Conservation (phyloP, 2,888 invertebrate species). For the Cecidostiba fungosa region DNA sequence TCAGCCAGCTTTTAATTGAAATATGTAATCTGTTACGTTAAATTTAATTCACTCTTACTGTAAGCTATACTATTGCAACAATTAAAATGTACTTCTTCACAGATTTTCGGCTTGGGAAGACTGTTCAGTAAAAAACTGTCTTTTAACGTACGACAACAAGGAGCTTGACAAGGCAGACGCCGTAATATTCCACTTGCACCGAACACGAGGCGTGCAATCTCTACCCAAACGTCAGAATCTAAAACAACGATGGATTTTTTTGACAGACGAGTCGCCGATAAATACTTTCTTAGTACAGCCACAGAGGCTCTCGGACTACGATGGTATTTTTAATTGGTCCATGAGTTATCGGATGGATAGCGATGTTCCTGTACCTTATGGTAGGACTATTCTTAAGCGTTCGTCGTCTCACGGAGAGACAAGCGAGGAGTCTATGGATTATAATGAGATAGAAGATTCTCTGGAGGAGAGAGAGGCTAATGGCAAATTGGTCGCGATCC, state of each 20-base stretch:
- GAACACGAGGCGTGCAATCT: slow-evolving; percentile 79
- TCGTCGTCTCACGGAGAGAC: neutral
- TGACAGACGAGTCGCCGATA: slow-evolving; percentile 86
- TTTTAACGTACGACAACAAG: slow-evolving; percentile 82
- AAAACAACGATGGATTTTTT: slow-evolving; percentile 86
- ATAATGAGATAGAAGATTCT: neutral
- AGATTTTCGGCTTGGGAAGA: slow-evolving; percentile 82
- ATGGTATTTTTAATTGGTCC: slow-evolving; percentile 87
- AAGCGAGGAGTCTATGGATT: neutral
- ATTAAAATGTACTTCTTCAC: slow-evolving; percentile 45
- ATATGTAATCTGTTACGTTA: no score
- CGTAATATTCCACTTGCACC: slow-evolving; percentile 84
- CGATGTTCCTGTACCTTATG: slow-evolving; percentile 86
- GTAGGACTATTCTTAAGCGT: slow-evolving; percentile 80
- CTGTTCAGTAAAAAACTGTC: slow-evolving; percentile 85
- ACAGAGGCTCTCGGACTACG: slow-evolving; percentile 79
- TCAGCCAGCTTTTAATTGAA: no score
- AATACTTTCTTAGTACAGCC: slow-evolving; percentile 82
- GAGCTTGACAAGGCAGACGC: slow-evolving; percentile 83
- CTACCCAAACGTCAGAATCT: slow-evolving; percentile 80
- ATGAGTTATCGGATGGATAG: slow-evolving; percentile 86
- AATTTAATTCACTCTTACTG: no score
- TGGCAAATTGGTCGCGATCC: slow-evolving; percentile 80
- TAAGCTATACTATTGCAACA: neutral
- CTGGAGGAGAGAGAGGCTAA: neutral